phyloP scores from a whole-genome alignment of 2,113 vertebrate genomes.

The Catharus minimus region DNA sequence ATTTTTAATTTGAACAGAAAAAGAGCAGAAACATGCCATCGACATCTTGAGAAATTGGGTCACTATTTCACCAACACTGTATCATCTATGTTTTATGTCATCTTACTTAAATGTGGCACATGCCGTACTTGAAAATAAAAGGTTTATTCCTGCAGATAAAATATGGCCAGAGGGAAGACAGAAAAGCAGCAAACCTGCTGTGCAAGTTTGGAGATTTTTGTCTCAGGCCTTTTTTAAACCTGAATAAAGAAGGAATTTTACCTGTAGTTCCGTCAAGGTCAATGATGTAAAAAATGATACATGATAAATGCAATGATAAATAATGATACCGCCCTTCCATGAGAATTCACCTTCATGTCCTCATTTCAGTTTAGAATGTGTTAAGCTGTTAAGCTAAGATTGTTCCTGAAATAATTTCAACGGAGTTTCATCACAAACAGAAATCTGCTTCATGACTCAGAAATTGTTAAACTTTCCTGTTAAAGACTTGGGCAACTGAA shows the following conservation, averaged over 20 bases:
- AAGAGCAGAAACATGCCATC: neutral
- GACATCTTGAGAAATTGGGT: neutral
- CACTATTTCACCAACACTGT: neutral
- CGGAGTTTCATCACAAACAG: neutral
- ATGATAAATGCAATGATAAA: neutral
- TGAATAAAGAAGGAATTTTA: neutral
- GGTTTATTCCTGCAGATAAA: neutral
- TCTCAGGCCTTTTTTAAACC: neutral
- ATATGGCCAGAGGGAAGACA: neutral
- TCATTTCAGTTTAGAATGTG: neutral
- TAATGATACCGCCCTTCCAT: neutral
- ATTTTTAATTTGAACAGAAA: conserved; percentile 1
- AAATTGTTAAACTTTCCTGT: conserved; percentile 36
- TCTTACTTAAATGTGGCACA: neutral
- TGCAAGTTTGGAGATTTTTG: neutral
- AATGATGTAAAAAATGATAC: neutral
- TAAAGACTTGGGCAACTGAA: neutral
- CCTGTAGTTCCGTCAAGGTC: neutral
- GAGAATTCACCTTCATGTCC: neutral
- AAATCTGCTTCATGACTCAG: neutral
- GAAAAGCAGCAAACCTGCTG: neutral
- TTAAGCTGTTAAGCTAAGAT: neutral
- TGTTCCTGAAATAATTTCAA: neutral
- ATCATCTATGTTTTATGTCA: neutral
- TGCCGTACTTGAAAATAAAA: neutral